Conservation (phyloP, 2,888 invertebrate species). For the Microlaimidae sp. region DNA sequence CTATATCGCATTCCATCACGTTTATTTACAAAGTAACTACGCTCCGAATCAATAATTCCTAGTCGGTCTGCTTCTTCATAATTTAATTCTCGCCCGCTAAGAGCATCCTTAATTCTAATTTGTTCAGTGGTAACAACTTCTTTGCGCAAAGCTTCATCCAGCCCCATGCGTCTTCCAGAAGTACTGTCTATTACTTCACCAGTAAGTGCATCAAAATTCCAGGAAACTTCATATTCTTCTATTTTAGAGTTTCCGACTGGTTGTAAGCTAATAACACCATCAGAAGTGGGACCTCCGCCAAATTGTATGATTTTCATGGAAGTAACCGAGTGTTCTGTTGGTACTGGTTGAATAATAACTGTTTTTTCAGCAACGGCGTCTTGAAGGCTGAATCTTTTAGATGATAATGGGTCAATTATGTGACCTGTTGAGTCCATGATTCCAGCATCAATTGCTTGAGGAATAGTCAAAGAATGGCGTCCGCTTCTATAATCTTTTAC, state of each 20-base stretch:
- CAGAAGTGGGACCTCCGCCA: conserved; percentile 1
- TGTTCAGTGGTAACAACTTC: conserved; percentile 22
- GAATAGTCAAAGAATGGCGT: conserved; percentile 24
- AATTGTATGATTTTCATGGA: conserved; percentile 5
- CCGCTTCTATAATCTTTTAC: conserved; percentile 57
- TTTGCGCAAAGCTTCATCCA: conserved; percentile 46
- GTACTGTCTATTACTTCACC: conserved; percentile 53
- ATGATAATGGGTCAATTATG: conserved; percentile 41
- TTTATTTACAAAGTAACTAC: conserved; percentile 20
- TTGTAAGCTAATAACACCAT: not conserved
- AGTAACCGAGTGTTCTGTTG: not conserved
- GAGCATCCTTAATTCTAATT: conserved; percentile 52
- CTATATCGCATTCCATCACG: conserved; percentile 37
- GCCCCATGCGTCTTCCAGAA: conserved; percentile 49
- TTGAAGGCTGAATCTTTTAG: conserved; percentile 40
- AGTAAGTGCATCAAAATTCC: conserved; percentile 49
- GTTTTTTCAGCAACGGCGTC: not conserved
- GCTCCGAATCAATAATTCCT: conserved; percentile 33
- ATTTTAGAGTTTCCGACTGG: not conserved
- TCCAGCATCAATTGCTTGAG: conserved; percentile 50
- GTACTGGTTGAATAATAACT: not conserved
- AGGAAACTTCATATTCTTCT: conserved; percentile 8
- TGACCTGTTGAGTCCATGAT: conserved; percentile 59
- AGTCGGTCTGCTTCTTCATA: conserved; percentile 35
- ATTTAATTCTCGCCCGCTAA: conserved; percentile 47